Base-by-base conservation (phyloP, 2,888 invertebrate species). In the Idaea straminata region DNA sequence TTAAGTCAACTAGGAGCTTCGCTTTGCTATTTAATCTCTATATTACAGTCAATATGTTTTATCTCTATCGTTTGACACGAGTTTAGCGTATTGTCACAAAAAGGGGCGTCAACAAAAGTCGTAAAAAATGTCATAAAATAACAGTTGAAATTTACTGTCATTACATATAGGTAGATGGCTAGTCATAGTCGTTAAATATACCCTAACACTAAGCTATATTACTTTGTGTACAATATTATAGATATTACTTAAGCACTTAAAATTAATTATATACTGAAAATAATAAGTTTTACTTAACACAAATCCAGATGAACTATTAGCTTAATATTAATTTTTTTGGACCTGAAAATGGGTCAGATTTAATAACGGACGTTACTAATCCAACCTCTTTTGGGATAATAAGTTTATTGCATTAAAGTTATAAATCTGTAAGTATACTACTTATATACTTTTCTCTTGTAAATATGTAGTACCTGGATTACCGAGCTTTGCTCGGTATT, bases 91-190 rank as follows among this genome's bases (percentile, higher is more conserved):
- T 77, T 73, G 74, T 73, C 65, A 61, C 66, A 64, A 16, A n/a
- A 69, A 62, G 64, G 69, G 74, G 67, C 66, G 67, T 70, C 64
- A 65, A 63, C 60, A 64, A 64, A 67, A 47, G 66, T 75, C 74
- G 70, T 80, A 81, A 81, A 81, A 77, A 73, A 59, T 25, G 69
- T 73, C 81, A 74, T 81, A 75, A 81, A 80, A 68, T 61, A 71
- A 80, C 76, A 73, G 77, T 74, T 76, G 59, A 61, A 61, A 64
- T 66, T 76, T 73, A 74, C 72, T 61, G 67, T 63, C 75, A 72
- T 72, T 69, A 72, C 4, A 67, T 74, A 76, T 75, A 73, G 77
- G 77, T 75, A 86, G 82, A 83, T 25, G 25, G 25, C 36, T 10
- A 36, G 3, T 7, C 47, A 47, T 47, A 13, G 82, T 84, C 83